Percentiles rank a stretch among this genome's conserved stretches.
These are phyloP conservation scores for Seriola quinqueradiata DNA, from an alignment of 2,113 vertebrate species.

Conservation along the genomic window DNA sequence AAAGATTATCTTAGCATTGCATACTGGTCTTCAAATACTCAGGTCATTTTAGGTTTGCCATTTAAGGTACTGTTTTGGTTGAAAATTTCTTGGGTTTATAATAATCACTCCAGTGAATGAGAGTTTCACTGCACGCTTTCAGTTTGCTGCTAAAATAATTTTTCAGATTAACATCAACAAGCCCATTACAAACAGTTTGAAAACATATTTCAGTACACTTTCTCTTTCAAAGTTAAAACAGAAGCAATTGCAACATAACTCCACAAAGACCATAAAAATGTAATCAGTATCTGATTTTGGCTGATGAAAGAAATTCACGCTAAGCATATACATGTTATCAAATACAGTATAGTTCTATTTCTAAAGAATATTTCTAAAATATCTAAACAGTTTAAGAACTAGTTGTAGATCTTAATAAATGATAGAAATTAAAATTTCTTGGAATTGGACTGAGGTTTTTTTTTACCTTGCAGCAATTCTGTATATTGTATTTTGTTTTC, in stretches of 20 bases:
- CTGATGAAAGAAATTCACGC: neutral
- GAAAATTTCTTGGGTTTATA: neutral
- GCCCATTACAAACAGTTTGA: neutral
- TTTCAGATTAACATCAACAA: neutral
- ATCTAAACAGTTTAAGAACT: too few relatives aligned
- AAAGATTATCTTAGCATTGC: neutral
- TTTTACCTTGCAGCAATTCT: neutral
- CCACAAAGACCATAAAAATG: neutral
- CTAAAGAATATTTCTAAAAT: neutral
- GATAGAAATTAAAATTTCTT: neutral
- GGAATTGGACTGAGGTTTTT: too few relatives aligned
- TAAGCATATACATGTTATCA: neutral
- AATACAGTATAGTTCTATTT: neutral
- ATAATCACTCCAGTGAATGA: neutral
- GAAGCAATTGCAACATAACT: neutral
- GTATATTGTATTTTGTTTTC: slow-evolving; percentile 6
- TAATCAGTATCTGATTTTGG: neutral
- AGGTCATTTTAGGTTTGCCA: neutral
- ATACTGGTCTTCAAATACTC: neutral
- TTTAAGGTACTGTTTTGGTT: slow-evolving; percentile 28
- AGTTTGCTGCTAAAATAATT: neutral
- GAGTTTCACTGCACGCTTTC: neutral
- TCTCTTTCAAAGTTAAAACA: neutral
- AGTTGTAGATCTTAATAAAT: too few relatives aligned
- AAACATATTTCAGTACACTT: neutral